A percentile compares a stretch with the other conserved stretches of the same genome.
These are phyloP conservation scores for Grapholita molesta DNA, from an alignment of 1,140 invertebrate genomes.

Conservation along the genomic window DNA sequence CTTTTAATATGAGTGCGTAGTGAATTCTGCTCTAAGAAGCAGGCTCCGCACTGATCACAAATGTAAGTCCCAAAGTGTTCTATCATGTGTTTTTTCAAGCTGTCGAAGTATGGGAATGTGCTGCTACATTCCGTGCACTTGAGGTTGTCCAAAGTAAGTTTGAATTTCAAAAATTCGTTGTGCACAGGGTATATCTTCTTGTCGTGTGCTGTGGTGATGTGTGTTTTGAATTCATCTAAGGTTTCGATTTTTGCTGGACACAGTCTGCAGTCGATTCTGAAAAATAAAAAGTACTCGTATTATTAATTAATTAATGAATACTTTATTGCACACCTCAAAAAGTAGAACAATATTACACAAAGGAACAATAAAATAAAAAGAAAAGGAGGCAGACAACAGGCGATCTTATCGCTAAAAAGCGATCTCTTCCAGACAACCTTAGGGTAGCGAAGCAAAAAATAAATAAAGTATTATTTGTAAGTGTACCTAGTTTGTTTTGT, in stretches of 20 bases:
- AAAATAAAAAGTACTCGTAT: no score
- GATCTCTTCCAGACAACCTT: no score
- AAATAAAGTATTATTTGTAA: no score
- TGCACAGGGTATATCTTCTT: constrained; percentile 31
- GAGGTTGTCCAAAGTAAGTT: constrained; percentile 34
- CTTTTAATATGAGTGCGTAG: constrained; percentile 55
- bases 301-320: no score
- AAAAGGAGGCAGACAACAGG: no score
- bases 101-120: constrained; percentile 55
- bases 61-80: constrained; percentile 63
- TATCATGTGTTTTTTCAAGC: constrained; percentile 62
- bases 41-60: constrained; percentile 63
- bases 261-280: constrained; percentile 57
- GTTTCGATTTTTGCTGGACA: constrained; percentile 57
- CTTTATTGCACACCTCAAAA: no score
- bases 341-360: no score
- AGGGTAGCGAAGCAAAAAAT: no score
- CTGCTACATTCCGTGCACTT: constrained; percentile 42
- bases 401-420: no score
- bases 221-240: constrained; percentile 46
- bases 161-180: constrained; percentile 46
- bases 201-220: constrained; percentile 44
- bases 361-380: no score
- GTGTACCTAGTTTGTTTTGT: no score
- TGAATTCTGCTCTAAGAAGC: constrained; percentile 55